Conservation (phyloP, 1,140 invertebrate species). For the Lethocerus indicus region DNA sequence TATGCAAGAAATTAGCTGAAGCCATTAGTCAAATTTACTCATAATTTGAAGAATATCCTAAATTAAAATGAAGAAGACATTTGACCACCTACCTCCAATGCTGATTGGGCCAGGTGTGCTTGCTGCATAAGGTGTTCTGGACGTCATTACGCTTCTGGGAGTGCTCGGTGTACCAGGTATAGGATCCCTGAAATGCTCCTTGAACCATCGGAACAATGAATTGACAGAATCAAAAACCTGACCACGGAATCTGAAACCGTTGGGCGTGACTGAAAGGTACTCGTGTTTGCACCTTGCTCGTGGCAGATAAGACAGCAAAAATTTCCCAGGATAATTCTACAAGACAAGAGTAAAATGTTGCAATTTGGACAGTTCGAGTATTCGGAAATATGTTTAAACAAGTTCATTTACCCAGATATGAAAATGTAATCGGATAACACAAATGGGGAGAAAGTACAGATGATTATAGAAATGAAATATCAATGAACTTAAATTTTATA, state of each 20-base stretch:
- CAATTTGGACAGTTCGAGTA: too few relatives aligned
- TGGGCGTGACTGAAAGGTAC: slow-evolving; percentile 76
- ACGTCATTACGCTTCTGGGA: slow-evolving; percentile 31
- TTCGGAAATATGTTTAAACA: too few relatives aligned
- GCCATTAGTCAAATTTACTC: too few relatives aligned
- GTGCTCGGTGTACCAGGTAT: slow-evolving; percentile 63
- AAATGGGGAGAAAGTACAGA: too few relatives aligned
- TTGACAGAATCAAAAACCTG: slow-evolving; percentile 75
- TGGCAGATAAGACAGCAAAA: slow-evolving; percentile 86
- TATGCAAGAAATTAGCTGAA: too few relatives aligned
- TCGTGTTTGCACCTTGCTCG: slow-evolving; percentile 71
- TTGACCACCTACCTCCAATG: too few relatives aligned
- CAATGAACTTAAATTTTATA: too few relatives aligned
- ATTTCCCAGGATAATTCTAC: slow-evolving; percentile 82
- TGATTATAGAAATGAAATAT: too few relatives aligned
- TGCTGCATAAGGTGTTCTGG: slow-evolving; percentile 45
- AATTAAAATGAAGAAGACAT: too few relatives aligned
- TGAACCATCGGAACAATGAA: slow-evolving; percentile 88
- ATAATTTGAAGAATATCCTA: too few relatives aligned
- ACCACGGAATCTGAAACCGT: slow-evolving; percentile 81
- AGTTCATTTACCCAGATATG: too few relatives aligned
- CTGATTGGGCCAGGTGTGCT: slow-evolving; percentile 32
- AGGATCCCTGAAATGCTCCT: slow-evolving; percentile 89
- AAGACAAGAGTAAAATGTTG: slow-evolving; percentile 17
- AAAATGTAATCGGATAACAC: too few relatives aligned